These are phyloP conservation scores for Noctua janthina DNA, from an alignment of 2,888 invertebrate species.

Conservation along the genomic window DNA sequence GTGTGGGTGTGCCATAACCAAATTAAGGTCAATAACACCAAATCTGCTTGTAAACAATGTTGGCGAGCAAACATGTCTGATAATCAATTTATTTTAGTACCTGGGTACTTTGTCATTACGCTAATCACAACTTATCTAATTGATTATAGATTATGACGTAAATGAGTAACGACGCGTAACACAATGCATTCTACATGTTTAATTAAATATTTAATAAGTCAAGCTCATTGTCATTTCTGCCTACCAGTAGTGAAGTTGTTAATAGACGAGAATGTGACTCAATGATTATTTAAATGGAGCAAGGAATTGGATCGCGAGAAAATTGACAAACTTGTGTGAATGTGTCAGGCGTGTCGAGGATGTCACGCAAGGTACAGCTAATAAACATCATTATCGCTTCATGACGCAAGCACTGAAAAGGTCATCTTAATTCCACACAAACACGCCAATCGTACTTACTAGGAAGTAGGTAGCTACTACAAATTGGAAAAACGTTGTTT, in stretches of 20 bases:
- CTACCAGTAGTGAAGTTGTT: constrained; percentile 21
- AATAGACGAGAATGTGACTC: constrained; percentile 47
- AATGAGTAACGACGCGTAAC: constrained; percentile 22
- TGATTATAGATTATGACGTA: constrained; percentile 16
- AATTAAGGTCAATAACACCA: constrained; percentile 44
- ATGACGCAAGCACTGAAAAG: constrained; percentile 75
- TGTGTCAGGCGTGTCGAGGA: constrained; percentile 73
- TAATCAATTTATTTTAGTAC: constrained; percentile 11
- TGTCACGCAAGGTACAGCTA: constrained; percentile 76
- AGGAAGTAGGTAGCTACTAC: constrained; percentile 65
- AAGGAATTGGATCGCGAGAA: constrained; percentile 77
- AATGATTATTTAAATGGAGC: constrained; percentile 63
- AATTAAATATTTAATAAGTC: constrained; percentile 13
- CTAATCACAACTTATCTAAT: constrained; percentile 11
- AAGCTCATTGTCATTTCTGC: constrained; percentile 12
- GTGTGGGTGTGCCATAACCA: neutral
- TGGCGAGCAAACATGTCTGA: neutral
- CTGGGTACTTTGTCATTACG: constrained; percentile 11
- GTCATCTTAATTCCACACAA: constrained; percentile 72
- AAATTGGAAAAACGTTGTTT: constrained; percentile 75
- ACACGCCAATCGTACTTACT: constrained; percentile 65
- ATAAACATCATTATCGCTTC: constrained; percentile 79
- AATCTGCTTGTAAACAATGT: constrained; percentile 22
- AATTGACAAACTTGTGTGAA: constrained; percentile 79
- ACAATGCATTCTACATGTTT: neutral